Conservation (phyloP, 2,797 vertebrate genomes). For the Benthosema pterotum region DNA sequence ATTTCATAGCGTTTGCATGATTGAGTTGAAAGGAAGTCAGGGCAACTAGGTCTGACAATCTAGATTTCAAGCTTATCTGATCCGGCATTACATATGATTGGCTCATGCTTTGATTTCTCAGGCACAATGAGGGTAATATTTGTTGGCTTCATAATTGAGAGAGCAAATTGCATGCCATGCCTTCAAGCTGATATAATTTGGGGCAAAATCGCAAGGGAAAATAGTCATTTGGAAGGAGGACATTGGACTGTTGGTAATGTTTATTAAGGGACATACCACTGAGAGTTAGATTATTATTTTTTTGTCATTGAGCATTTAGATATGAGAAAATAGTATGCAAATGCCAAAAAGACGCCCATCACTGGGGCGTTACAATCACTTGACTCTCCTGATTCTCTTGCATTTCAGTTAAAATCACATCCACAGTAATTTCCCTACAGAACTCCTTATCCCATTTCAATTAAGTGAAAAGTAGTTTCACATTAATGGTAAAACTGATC, state of each 20-base stretch:
- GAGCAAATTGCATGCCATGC: slow-evolving; percentile 7
- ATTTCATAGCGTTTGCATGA: no score
- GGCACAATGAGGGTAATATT: slow-evolving; percentile 2
- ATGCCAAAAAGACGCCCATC: neutral
- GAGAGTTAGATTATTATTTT: slow-evolving; percentile 21
- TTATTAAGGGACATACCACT: slow-evolving; percentile 15
- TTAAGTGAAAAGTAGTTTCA: slow-evolving; percentile 14
- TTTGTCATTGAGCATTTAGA: slow-evolving; percentile 21
- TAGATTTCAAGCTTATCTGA: no score
- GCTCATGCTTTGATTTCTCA: neutral
- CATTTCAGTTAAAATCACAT: neutral
- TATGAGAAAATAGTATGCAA: neutral
- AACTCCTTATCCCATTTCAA: no score
- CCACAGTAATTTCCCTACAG: neutral
- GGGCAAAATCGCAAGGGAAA: slow-evolving; percentile 23
- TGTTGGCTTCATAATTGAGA: slow-evolving; percentile 13
- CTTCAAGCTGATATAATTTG: slow-evolving; percentile 16
- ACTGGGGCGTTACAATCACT: neutral
- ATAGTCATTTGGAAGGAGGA: slow-evolving; percentile 19
- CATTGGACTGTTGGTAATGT: slow-evolving; percentile 22
- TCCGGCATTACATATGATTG: no score
- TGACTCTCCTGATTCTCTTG: neutral
- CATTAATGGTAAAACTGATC: neutral
- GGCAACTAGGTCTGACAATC: no score
- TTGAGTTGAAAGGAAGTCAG: no score